These are phyloP conservation scores for Tineola bisselliella DNA, from an alignment of 2,888 invertebrate species.

Conservation along the genomic window DNA sequence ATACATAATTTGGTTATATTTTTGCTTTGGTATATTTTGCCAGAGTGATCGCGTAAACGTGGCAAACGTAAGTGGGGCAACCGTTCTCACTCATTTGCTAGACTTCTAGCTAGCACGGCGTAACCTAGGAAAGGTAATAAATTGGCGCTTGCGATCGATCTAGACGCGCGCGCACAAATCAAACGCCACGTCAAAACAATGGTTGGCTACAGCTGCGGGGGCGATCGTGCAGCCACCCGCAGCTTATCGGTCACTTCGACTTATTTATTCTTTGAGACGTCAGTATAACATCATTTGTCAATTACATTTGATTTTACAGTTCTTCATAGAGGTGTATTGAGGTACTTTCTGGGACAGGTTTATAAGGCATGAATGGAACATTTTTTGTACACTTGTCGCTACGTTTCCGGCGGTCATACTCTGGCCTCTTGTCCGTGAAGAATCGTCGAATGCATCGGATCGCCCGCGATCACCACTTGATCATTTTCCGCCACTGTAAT, in stretches of 20 bases:
- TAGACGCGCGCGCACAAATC: slow-evolving; percentile 58
- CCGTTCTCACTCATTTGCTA: slow-evolving; percentile 42
- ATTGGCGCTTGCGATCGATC: slow-evolving; percentile 50
- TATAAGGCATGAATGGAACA: slow-evolving; percentile 47
- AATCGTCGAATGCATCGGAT: slow-evolving; percentile 60
- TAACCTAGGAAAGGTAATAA: slow-evolving; percentile 47
- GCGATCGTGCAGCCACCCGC: slow-evolving; percentile 36
- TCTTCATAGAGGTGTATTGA: background rate
- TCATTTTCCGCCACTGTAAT: background rate
- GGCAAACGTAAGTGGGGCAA: slow-evolving; percentile 34
- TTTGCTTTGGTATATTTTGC: background rate
- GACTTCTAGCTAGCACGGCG: slow-evolving; percentile 9
- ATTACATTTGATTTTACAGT: slow-evolving; percentile 3
- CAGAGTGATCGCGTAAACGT: slow-evolving; percentile 26
- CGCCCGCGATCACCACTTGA: slow-evolving; percentile 27
- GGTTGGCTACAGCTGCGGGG: slow-evolving; percentile 42
- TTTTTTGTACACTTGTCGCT: slow-evolving; percentile 65
- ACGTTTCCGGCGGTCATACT: slow-evolving; percentile 51
- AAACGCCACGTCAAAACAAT: slow-evolving; percentile 54
- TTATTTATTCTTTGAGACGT: slow-evolving; percentile 13
- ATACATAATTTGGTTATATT: no score
- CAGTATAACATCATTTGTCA: slow-evolving; percentile 13
- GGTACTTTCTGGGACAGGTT: background rate
- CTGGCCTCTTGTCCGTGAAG: slow-evolving; percentile 47
- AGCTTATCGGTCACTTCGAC: slow-evolving; percentile 13